Evolutionary conservation across 2,113 vertebrate genomes (phyloP), one percentile per base, ranked within the genome.

Genomic region (Brachyhypopomus occidentalis): DNA sequence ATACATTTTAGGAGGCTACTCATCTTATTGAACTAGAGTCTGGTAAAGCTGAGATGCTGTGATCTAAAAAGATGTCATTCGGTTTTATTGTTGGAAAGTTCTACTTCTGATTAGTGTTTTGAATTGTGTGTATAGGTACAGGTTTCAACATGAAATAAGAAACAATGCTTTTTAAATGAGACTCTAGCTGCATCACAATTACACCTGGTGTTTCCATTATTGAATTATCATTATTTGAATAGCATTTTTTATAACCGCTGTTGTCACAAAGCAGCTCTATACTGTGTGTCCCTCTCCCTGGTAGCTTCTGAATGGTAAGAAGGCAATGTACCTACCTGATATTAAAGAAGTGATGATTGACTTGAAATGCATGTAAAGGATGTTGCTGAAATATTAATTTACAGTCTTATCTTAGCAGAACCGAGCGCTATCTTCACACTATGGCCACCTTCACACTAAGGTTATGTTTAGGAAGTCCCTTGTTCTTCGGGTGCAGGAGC

Each of bases 391-490:
- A 34, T 56, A 20, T 9, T 34, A 2, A 0, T 69, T 78, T 36
- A 69, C 14, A 56, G 36, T 79, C 55, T 60, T 4, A n/a, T 38
- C 20, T 7, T 34, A 60, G 22, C 16, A 45, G 22, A 76, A 23
- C 20, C 41, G 25, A 56, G 23, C 20, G n/a, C 0, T 63, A 55
- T 58, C 36, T 72, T 38, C 36, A 27, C 36, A 30, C 30, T 69
- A 77, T 77, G 77, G 77, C 82, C 82, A 87, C 79, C 82, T 84
- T 86, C 74, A 36, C 78, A n/a, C n/a, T n/a, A 71, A 82, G 59
- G 72, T 87, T 89, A 86, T 86, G 81, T 88, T 87, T 88, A 83
- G 83, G 84, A 87, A 87, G 80, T 85, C 79, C 67, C 56, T 58
- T 83, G 59, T 73, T 75, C 85, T 82, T 60, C 75, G 79, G 23